Evolutionary conservation across 1,140 invertebrate genomes (phyloP).

Genomic region (Radopholus similis): DNA sequence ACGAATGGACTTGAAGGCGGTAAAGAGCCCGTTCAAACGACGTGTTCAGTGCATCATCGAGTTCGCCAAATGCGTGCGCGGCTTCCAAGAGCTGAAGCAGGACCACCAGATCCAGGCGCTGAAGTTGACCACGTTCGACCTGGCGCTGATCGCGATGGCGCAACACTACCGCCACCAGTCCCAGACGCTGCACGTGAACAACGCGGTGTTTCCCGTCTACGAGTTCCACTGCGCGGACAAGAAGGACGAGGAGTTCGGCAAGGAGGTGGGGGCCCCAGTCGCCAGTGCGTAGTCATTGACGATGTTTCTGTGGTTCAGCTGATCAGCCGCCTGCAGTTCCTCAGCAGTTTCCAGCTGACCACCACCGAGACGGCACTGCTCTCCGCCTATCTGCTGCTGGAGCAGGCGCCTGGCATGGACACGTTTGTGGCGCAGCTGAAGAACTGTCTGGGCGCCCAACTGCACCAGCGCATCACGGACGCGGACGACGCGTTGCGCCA

Average conservation of each 20-base stretch:
- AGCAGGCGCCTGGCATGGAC: conserved; percentile 11
- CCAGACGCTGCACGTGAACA: conserved; percentile 23
- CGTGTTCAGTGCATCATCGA: conserved; percentile 50
- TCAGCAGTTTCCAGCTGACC: conserved; percentile 34
- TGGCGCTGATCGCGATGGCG: conserved; percentile 37
- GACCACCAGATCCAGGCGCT: conserved; percentile 37
- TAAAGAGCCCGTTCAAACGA: too few species aligned
- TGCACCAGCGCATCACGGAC: conserved; percentile 11
- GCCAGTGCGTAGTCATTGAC: background rate
- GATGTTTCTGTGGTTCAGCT: background rate
- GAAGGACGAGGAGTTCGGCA: conserved; percentile 25
- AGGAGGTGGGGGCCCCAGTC: conserved; percentile 7
- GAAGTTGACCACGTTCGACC: conserved; percentile 36
- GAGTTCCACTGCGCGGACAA: conserved; percentile 26
- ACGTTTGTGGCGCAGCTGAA: conserved; percentile 25
- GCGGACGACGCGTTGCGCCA: conserved; percentile 19
- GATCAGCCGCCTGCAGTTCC: conserved; percentile 22
- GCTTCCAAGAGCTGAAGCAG: conserved; percentile 28
- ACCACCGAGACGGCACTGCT: conserved; percentile 31
- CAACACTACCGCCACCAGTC: conserved; percentile 18
- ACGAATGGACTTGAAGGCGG: too few species aligned
- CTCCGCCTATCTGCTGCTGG: conserved; percentile 31
- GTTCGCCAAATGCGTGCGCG: conserved; percentile 37
- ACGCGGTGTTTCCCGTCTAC: conserved; percentile 18
- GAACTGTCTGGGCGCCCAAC: conserved; percentile 21